A percentile compares a stretch with the other conserved stretches of the same genome.
These are phyloP conservation scores for Drosophila busckii DNA, from an alignment of 1,140 invertebrate species.

Conservation along the genomic window DNA sequence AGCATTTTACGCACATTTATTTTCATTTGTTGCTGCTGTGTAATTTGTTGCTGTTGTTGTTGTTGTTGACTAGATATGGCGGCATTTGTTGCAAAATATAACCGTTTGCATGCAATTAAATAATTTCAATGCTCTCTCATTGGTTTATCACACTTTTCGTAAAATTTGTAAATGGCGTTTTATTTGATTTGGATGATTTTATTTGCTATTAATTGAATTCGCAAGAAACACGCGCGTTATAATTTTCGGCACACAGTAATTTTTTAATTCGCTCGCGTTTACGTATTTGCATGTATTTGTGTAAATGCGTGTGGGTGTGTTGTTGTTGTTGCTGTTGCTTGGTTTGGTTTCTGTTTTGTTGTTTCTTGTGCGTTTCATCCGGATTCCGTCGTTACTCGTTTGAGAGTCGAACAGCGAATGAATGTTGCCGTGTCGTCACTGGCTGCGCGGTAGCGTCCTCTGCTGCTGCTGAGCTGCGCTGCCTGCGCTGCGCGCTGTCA, in stretches of 20 bases:
- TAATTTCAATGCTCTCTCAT: slow-evolving; percentile 7
- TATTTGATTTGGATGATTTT: slow-evolving; percentile 32
- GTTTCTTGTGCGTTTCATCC: slow-evolving; percentile 50
- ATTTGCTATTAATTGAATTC: slow-evolving; percentile 5
- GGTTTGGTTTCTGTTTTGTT: slow-evolving; percentile 20
- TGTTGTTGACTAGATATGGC: slow-evolving; percentile 37
- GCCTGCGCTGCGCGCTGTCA: slow-evolving; percentile 40
- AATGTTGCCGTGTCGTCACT: slow-evolving; percentile 68
- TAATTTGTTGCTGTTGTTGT: slow-evolving; percentile 22
- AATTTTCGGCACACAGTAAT: slow-evolving; percentile 25
- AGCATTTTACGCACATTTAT: slow-evolving; percentile 42
- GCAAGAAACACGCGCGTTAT: slow-evolving; percentile 34
- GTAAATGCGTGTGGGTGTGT: slow-evolving; percentile 18
- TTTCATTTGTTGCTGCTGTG: slow-evolving; percentile 28
- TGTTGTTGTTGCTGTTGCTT: slow-evolving; percentile 12
- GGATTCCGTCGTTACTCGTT: slow-evolving; percentile 77
- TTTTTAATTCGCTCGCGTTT: slow-evolving; percentile 26
- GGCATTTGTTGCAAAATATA: slow-evolving; percentile 22
- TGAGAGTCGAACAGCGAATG: slow-evolving; percentile 78
- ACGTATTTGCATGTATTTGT: slow-evolving; percentile 14
- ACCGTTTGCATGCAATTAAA: slow-evolving; percentile 14
- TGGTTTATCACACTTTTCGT: slow-evolving; percentile 31
- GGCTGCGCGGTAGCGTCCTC: slow-evolving; percentile 38
- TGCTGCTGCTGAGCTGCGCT: slow-evolving; percentile 28
- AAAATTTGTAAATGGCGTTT: slow-evolving; percentile 21